Evolutionary conservation across 1,140 invertebrate species (phyloP).

Genomic region (Hestina assimilis): DNA sequence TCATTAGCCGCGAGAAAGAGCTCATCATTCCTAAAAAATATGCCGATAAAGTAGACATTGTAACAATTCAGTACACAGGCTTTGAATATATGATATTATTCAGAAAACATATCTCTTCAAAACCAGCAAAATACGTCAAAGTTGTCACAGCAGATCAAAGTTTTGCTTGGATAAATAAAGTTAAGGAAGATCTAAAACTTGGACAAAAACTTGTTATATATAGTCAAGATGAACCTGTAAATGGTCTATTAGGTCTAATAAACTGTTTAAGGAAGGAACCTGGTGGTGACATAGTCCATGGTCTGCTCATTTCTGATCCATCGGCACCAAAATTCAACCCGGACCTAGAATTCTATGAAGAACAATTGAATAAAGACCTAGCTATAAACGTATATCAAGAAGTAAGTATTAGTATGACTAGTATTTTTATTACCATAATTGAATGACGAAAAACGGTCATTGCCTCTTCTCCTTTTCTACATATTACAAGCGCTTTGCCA

Average conservation of each 20-base stretch:
- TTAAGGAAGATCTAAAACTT: constrained; percentile 79
- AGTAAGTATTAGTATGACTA: too few species aligned
- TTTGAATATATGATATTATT: constrained; percentile 69
- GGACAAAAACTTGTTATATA: constrained; percentile 79
- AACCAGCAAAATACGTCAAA: constrained; percentile 66
- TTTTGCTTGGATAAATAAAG: constrained; percentile 67
- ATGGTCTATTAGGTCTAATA: constrained; percentile 91
- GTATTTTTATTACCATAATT: too few species aligned
- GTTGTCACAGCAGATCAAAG: constrained; percentile 49
- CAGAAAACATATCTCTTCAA: constrained; percentile 58
- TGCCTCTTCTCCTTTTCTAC: too few species aligned
- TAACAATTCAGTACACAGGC: constrained; percentile 64
- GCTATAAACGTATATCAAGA: constrained; percentile 88
- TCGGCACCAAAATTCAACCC: constrained; percentile 83
- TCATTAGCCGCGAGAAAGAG: constrained; percentile 76
- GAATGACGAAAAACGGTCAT: too few species aligned
- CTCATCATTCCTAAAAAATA: constrained; percentile 47
- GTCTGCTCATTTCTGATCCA: constrained; percentile 82
- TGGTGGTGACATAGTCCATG: constrained; percentile 81
- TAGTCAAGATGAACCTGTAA: constrained; percentile 80
- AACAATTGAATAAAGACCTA: constrained; percentile 85
- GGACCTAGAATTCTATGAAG: constrained; percentile 81
- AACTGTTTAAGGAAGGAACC: constrained; percentile 87
- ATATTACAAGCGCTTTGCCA: too few species aligned
- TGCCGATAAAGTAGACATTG: constrained; percentile 60